Evolutionary conservation across 92 coral and sea anemone genomes (phyloP).

Genomic region (Zoanthus sansibaricus): DNA sequence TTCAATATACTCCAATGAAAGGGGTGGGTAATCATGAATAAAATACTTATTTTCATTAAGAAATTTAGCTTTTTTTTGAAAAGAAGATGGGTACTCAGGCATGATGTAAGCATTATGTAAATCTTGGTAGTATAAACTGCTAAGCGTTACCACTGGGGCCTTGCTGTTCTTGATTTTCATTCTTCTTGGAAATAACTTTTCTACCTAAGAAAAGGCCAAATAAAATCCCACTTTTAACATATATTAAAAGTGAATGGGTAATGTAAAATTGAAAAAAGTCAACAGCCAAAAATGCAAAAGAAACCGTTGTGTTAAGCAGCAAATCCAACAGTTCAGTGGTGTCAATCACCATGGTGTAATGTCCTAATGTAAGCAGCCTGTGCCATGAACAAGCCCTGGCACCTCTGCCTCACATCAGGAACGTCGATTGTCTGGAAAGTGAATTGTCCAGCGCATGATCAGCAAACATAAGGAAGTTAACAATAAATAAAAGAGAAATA

Average conservation of each 20-base stretch:
- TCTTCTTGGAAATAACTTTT: slow-evolving; percentile 46
- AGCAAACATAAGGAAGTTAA: slow-evolving; percentile 31
- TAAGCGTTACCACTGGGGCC: slow-evolving; percentile 62
- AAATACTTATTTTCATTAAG: slow-evolving; percentile 70
- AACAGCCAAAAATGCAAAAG: slow-evolving; percentile 30
- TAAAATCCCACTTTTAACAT: slow-evolving; percentile 33
- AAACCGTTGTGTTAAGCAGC: slow-evolving; percentile 16
- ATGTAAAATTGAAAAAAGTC: background rate
- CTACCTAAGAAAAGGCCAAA: slow-evolving; percentile 47
- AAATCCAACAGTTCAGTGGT: slow-evolving; percentile 38
- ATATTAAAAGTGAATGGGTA: background rate
- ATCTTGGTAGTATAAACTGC: slow-evolving; percentile 74
- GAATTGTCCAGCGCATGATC: slow-evolving; percentile 41
- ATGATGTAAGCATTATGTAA: slow-evolving; percentile 71
- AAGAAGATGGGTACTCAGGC: slow-evolving; percentile 72
- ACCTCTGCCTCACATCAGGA: slow-evolving; percentile 36
- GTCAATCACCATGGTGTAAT: slow-evolving; percentile 23
- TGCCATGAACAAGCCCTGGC: slow-evolving; percentile 16
- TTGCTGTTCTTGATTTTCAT: slow-evolving; percentile 55
- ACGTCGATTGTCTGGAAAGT: slow-evolving; percentile 36
- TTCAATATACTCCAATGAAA: slow-evolving; percentile 66
- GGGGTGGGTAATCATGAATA: slow-evolving; percentile 69
- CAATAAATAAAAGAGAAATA: background rate
- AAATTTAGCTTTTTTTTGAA: slow-evolving; percentile 71
- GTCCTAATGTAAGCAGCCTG: slow-evolving; percentile 29